Base-by-base conservation (phyloP, 2,113 vertebrate species). In the Eira barbara region DNA sequence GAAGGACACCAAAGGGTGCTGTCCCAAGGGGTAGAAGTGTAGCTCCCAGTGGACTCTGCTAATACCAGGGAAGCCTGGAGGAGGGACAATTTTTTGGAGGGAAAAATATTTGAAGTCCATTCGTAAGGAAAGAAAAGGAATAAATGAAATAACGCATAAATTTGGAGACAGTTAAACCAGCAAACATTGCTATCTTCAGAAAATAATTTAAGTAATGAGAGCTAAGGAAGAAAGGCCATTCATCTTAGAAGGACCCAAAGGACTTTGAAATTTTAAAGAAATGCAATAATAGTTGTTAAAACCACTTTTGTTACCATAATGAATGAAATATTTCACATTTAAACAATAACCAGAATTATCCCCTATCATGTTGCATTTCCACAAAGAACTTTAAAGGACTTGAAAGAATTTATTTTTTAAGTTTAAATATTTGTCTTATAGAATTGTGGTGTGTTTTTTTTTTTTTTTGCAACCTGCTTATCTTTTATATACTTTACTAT, bases 331-430 rank as follows among this genome's bases (percentile, higher is more conserved):
- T 94, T 95, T 98, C 97, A 47, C 5, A 93, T 94, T 55, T 98
- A 97, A 98, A 85, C 0, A 98, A 98, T 98, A 98, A 98, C 39
- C 15, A 83, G 80, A 65, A 21, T 92, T 97, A 90, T 97, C 81
- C 31, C 79, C 29, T 52, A 2, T 67, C 4, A 92, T 79, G 71
- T 86, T 93, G 73, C 63, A 89, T 96, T 86, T 73, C 6, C 83
- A 87, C 1, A 49, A 6, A 31, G 45, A 57, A 42, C 23, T 0
- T 88, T 57, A 97, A 23, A 81, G 81, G 20, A 59, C 57, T 94
- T 89, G 0, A 87, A 69, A 82, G 31, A 4, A 63, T 45, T 95
- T 55, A 2, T 84, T 84, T 90, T 94, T 63, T 10, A 55, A n/a
- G 3, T 95, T 98, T 83, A 86, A 80, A 92, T 96, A 85, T 4